Evolutionary conservation across 2,113 vertebrate genomes (phyloP), one percentile per base, ranked within the genome.

Genomic region (Colinus virginianus): DNA sequence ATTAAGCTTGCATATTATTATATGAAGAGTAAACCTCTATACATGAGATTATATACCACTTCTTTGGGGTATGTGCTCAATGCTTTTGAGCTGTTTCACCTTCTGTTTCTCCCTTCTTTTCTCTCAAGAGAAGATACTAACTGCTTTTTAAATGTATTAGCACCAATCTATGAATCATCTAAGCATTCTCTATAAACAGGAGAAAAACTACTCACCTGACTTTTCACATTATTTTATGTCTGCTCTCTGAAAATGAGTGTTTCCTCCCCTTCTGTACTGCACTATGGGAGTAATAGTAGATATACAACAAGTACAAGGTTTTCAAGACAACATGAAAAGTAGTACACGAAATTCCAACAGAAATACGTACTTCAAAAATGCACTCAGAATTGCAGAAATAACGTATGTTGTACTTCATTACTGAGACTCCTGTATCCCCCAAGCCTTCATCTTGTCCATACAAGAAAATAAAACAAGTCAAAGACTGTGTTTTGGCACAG

Each of bases 371-470:
- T 72, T 88, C 38, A 69, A 78, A 85, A 64, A 23, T 28, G 13
- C 45, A 74, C 48, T 17, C 70, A 81, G 70, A 94, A 68, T n/a
- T 74, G 68, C 43, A 74, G 83, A 74, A 90, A 30, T 92, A 56
- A 69, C 14, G 2, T 32, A 34, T 63, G 55, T 42, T 76, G 11
- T 55, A 82, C 45, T 64, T 80, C 51, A 83, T 43, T 62, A 79
- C 42, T 34, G 46, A 78, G 45, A 30, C 28, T 93, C 18, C n/a
- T 48, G 2, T 61, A 87, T 59, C 68, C 78, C 64, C 61, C 69
- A 83, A 90, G 26, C 51, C 51, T 91, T 94, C 69, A 61, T 64
- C 95, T 91, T 88, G 88, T 68, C 63, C 85, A 46, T 75, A 68
- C 78, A 78, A 56, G 79, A 56, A 88, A 90, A 75, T 74, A 83